phyloP scores from a whole-genome alignment of 37 sponge, comb jelly and placozoan species.

The Spongia lamella region DNA sequence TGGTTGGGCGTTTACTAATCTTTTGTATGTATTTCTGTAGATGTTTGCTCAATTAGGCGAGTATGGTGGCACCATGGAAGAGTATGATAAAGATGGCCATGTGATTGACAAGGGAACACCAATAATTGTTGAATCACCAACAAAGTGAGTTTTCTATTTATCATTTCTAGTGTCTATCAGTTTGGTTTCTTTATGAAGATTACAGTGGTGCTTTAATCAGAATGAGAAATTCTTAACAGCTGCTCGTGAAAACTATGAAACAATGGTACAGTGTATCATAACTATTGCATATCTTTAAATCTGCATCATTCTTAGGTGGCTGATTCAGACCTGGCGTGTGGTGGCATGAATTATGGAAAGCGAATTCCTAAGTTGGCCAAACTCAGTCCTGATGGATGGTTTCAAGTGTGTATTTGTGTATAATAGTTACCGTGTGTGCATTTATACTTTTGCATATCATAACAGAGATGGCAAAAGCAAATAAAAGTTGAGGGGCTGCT shows the following conservation, averaged over 20 bases:
- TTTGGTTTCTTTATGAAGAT: background rate
- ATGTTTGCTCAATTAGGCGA: constrained; percentile 62
- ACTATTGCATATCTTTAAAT: too few species aligned
- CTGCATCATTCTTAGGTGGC: constrained; percentile 28
- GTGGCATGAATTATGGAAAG: constrained; percentile 53
- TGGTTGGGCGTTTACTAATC: background rate
- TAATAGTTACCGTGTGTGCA: background rate
- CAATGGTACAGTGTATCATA: background rate
- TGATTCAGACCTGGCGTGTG: constrained; percentile 55
- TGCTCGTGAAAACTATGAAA: background rate
- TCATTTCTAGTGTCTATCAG: too few species aligned
- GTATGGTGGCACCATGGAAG: constrained; percentile 30
- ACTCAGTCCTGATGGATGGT: constrained; percentile 82
- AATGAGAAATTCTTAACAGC: background rate
- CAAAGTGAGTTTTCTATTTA: constrained; percentile 9
- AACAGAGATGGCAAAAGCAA: too few species aligned
- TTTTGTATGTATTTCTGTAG: constrained; percentile 9
- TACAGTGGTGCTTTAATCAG: background rate
- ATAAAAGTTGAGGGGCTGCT: too few species aligned
- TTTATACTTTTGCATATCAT: background rate
- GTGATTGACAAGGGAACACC: constrained; percentile 38
- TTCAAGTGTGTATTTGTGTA: constrained; percentile 45
- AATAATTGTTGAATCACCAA: constrained; percentile 5
- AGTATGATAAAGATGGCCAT: constrained; percentile 61
- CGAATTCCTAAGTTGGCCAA: constrained; percentile 52